Evolutionary conservation across 2,888 invertebrate species (phyloP).

Genomic region (Tortrix viridana): DNA sequence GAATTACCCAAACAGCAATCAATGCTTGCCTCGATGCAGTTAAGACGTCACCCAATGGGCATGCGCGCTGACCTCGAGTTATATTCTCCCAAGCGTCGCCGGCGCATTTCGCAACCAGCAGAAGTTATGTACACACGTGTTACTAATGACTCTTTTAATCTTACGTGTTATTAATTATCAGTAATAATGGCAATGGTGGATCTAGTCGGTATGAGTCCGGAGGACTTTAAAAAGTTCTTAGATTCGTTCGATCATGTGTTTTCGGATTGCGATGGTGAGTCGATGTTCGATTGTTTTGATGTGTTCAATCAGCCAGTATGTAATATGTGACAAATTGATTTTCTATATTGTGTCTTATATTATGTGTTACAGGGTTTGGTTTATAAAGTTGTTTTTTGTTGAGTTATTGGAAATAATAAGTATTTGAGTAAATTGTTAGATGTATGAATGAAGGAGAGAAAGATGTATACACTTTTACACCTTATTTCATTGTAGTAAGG

Average conservation of each 20-base stretch:
- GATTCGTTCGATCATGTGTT: constrained; percentile 89
- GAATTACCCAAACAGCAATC: no score
- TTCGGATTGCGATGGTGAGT: constrained; percentile 90
- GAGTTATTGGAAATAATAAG: not conserved
- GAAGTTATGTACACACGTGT: constrained; percentile 68
- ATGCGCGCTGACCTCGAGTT: constrained; percentile 46
- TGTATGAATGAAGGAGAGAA: no score
- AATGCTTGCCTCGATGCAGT: no score
- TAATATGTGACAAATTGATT: not conserved
- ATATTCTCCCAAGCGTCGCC: constrained; percentile 56
- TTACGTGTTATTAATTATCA: constrained; percentile 32
- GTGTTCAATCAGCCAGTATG: not conserved
- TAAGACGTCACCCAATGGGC: constrained; percentile 45
- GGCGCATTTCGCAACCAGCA: constrained; percentile 60
- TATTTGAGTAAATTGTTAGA: no score
- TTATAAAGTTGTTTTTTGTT: not conserved
- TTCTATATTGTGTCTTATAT: not conserved
- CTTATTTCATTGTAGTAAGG: no score
- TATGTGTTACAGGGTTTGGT: not conserved
- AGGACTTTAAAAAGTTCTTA: constrained; percentile 79
- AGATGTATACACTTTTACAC: no score
- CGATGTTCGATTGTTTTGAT: constrained; percentile 18
- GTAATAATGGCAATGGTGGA: constrained; percentile 61
- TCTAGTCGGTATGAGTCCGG: constrained; percentile 68
- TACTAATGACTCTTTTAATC: constrained; percentile 28